phyloP scores from a whole-genome alignment of 2,888 invertebrate genomes.

The Drosophila meridiana region DNA sequence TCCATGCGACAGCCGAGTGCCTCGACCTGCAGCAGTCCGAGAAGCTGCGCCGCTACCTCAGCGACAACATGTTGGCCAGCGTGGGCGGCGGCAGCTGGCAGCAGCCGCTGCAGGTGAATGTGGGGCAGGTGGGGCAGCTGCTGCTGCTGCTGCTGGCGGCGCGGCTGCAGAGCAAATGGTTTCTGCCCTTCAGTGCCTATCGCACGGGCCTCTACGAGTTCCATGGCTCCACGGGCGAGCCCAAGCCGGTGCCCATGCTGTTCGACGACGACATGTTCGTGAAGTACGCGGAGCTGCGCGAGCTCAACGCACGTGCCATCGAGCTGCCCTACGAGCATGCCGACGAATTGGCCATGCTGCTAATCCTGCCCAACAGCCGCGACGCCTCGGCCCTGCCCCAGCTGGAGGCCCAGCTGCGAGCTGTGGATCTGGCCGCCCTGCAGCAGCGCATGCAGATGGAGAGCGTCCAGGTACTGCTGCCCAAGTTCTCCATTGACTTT shows the following conservation, averaged over 20 bases:
- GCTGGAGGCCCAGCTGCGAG: conserved; percentile 88
- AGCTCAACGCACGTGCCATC: conserved; percentile 87
- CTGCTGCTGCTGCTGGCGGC: conserved; percentile 71
- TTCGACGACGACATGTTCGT: conserved; percentile 86
- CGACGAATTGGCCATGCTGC: conserved; percentile 89
- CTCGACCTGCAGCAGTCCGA: conserved; percentile 90
- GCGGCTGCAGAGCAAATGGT: conserved; percentile 79
- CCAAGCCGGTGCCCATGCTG: conserved; percentile 88
- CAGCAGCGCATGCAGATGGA: conserved; percentile 86
- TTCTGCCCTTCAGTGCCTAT: conserved; percentile 81
- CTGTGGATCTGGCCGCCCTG: conserved; percentile 86
- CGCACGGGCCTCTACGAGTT: conserved; percentile 81
- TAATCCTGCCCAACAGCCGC: conserved; percentile 90
- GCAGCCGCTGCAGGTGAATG: conserved; percentile 39
- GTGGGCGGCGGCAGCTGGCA: conserved; percentile 60
- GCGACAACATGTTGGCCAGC: conserved; percentile 48
- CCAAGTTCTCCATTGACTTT: conserved; percentile 94
- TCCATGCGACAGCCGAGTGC: conserved; percentile 76
- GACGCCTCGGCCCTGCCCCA: conserved; percentile 87
- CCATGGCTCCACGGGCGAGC: conserved; percentile 84
- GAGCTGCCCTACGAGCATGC: conserved; percentile 89
- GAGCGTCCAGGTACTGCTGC: conserved; percentile 88
- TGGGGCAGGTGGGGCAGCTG: conserved; percentile 29
- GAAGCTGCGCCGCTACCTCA: conserved; percentile 65
- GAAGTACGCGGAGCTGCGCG: conserved; percentile 85